These are phyloP conservation scores for Channa argus DNA, from an alignment of 2,113 vertebrate genomes.

Conservation along the genomic window DNA sequence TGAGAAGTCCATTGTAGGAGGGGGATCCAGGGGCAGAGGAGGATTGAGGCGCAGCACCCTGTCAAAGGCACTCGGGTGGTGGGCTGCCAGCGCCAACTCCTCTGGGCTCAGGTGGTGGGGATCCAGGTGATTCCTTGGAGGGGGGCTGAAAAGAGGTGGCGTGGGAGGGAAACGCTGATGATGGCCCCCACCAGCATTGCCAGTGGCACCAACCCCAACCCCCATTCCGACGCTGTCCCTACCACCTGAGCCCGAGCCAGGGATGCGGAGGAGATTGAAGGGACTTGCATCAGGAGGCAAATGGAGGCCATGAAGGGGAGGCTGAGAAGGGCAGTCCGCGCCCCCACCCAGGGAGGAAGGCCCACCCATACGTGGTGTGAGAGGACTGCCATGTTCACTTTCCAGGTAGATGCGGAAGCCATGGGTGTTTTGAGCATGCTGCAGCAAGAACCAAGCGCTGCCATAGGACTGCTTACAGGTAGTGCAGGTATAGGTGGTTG, in stretches of 20 bases:
- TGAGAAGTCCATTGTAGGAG: slow-evolving; percentile 99
- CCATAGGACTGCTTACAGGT: slow-evolving; percentile 99
- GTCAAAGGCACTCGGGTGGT: slow-evolving; percentile 99
- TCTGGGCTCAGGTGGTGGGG: slow-evolving; percentile 98
- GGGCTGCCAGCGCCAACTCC: slow-evolving; percentile 98
- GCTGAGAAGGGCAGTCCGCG: slow-evolving; percentile 96
- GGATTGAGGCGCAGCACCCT: slow-evolving; percentile 99
- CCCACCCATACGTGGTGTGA: slow-evolving; percentile 97
- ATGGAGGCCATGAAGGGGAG: slow-evolving; percentile 98
- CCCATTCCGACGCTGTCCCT: slow-evolving; percentile 87
- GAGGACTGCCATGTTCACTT: slow-evolving; percentile 97
- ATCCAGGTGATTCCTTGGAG: slow-evolving; percentile 98
- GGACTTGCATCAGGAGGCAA: slow-evolving; percentile 98
- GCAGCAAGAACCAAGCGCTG: slow-evolving; percentile 99
- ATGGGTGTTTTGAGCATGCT: slow-evolving; percentile 99
- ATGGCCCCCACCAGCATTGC: slow-evolving; percentile 54
- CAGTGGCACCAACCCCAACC: slow-evolving; percentile 77
- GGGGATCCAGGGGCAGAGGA: slow-evolving; percentile 97
- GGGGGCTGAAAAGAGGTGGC: slow-evolving; percentile 98
- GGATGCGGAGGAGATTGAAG: slow-evolving; percentile 99
- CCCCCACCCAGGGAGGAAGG: slow-evolving; percentile 91
- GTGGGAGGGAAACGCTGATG: slow-evolving; percentile 95
- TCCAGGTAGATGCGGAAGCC: slow-evolving; percentile 99
- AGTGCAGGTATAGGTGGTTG: slow-evolving; percentile 99
- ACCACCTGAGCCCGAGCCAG: slow-evolving; percentile 95